Evolutionary conservation across 2,888 invertebrate genomes (phyloP), one percentile per base, ranked within the genome.

Genomic region (Teleogryllus oceanicus): DNA sequence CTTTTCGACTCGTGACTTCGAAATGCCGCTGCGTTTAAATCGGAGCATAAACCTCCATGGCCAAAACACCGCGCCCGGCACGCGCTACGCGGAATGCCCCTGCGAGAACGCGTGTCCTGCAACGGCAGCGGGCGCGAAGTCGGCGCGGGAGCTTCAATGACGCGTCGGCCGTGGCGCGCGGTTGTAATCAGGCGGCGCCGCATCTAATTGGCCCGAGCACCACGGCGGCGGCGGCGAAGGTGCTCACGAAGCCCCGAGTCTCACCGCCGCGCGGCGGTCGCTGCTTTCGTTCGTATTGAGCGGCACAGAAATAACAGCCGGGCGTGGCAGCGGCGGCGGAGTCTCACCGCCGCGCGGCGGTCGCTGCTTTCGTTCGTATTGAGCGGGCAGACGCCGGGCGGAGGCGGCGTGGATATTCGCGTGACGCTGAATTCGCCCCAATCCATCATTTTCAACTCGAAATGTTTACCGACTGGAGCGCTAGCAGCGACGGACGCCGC

Each of bases 371-470:
- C 62, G 62, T 62, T 62, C n/a, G 62, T 62, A 62, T 62, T n/a
- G 62, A 62, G 62, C 62, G 62, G 62, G 21, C 21, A 1, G 10
- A 8, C 62, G 62, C 8, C 62, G 62, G 8, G 62, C 62, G 13
- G 62, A 13, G 62, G 62, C 62, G 62, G 62, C n/a, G 11, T 10
- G 62, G n/a, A 62, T 62, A 62, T 62, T 62, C 62, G 62, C 62
- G 62, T 62, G 62, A 62, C 62, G 62, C n/a, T 62, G 62, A 62
- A 62, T 62, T 62, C 62, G 62, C 62, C 62, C 62, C 62, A 62
- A 62, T 62, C 62, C 62, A 62, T 62, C 62, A 62, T 62, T 62
- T 62, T 62, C 62, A 62, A 62, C 62, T 62, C 62, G 62, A 62
- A 62, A 62, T 62, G 62, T 62, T 62, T 62, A 62, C 62, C 62